Conservation (phyloP, 2,113 vertebrate species). For the Chaetura pelagica region DNA sequence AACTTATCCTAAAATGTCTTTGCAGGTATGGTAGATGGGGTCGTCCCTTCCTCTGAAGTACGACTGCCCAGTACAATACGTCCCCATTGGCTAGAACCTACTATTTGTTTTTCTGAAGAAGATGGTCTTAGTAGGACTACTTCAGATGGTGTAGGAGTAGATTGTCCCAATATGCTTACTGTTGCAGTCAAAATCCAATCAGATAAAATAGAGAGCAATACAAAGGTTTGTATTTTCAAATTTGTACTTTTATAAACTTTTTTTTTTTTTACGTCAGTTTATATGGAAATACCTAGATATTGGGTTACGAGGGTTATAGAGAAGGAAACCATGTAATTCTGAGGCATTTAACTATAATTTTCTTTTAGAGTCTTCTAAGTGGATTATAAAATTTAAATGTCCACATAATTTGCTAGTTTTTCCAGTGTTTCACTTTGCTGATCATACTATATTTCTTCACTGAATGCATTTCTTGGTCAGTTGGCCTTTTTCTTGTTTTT, state of each 20-base stretch:
- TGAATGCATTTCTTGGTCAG: not conserved
- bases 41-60: constrained; percentile 77
- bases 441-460: not conserved
- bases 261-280: not conserved
- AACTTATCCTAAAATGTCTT: not conserved
- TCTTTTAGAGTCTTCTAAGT: not conserved
- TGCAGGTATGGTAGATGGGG: constrained; percentile 86
- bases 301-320: not conserved
- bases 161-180: constrained; percentile 91
- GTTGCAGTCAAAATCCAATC: constrained; percentile 92
- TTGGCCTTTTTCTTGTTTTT: not conserved
- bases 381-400: not conserved
- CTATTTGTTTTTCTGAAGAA: constrained; percentile 90
- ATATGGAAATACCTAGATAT: not conserved
- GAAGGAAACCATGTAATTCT: not conserved
- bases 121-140: constrained; percentile 79
- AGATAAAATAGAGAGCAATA: constrained; percentile 89
- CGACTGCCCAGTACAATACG: constrained; percentile 86
- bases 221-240: constrained; percentile 83
- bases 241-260: not conserved
- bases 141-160: constrained; percentile 86
- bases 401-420: not conserved
- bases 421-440: not conserved
- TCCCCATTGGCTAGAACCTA: constrained; percentile 94
- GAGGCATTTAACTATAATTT: not conserved